A percentile compares a stretch with the other conserved stretches of the same genome.
These are phyloP conservation scores for Ara ararauna DNA, from an alignment of 2,797 vertebrate genomes.

Conservation along the genomic window DNA sequence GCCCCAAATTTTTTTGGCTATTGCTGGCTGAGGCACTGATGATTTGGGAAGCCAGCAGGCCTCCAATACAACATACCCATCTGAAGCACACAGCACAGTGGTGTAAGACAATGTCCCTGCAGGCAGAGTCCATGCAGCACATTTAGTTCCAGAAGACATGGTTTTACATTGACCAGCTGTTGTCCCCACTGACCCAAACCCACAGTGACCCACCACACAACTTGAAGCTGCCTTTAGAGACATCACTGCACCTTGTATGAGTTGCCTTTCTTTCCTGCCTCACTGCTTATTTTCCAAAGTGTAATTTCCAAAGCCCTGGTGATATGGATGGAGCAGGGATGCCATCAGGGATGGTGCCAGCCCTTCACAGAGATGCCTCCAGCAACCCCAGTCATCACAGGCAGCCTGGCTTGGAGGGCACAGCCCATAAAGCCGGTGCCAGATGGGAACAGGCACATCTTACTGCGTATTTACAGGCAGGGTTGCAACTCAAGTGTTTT, in stretches of 20 bases:
- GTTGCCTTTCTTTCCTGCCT: neutral
- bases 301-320: neutral
- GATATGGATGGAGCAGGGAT: neutral
- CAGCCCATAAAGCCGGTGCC: accelerated
- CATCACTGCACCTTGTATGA: neutral
- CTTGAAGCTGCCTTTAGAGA: neutral
- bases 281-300: accelerated
- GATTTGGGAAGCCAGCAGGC: neutral
- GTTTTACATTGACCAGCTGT: neutral
- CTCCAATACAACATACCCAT: neutral
- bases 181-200: neutral
- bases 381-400: neutral
- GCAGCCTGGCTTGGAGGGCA: neutral
- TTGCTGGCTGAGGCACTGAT: neutral
- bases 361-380: neutral
- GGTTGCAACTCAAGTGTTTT: neutral
- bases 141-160: neutral
- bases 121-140: neutral
- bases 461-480: neutral
- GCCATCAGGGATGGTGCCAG: neutral
- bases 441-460: neutral
- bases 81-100: neutral
- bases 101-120: neutral
- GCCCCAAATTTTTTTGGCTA: neutral
- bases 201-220: neutral